phyloP scores from a whole-genome alignment of 2,888 invertebrate species.

The Heliconius ismenius region DNA sequence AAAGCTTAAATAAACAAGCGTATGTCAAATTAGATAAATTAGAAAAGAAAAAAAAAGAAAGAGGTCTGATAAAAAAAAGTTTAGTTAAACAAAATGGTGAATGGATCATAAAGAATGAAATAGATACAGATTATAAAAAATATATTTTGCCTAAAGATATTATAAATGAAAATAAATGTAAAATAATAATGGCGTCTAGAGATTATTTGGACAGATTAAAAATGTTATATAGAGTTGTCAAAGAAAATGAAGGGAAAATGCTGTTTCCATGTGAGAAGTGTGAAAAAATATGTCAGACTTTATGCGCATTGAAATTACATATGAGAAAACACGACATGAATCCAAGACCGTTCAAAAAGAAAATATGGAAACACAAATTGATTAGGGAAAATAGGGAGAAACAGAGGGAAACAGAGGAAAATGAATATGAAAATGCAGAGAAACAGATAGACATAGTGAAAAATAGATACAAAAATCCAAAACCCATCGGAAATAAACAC shows the following conservation, averaged over 20 bases:
- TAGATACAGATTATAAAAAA: conserved; percentile 43
- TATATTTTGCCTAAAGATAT: conserved; percentile 40
- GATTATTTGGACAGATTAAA: conserved; percentile 59
- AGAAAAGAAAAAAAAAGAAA: conserved; percentile 52
- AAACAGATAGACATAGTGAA: conserved; percentile 1
- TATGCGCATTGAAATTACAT: conserved; percentile 64
- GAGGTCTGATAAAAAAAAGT: conserved; percentile 56
- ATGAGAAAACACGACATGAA: conserved; percentile 60
- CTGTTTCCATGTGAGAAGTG: conserved; percentile 66
- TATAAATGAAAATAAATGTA: conserved; percentile 2
- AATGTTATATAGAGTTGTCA: conserved; percentile 55
- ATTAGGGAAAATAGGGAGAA: not conserved
- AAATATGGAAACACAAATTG: conserved; percentile 61
- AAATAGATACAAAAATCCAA: conserved; percentile 57
- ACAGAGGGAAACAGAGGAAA: conserved; percentile 28
- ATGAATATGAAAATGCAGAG: conserved; percentile 55
- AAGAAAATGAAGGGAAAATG: conserved; percentile 57
- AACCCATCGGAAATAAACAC: conserved; percentile 64
- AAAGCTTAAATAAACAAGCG: conserved; percentile 61
- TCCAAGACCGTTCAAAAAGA: conserved; percentile 61
- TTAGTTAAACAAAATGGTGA: conserved; percentile 61
- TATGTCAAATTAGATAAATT: conserved; percentile 57
- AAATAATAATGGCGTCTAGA: conserved; percentile 30
- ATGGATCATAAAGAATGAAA: conserved; percentile 64
- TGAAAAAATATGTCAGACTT: conserved; percentile 63